Evolutionary conservation across 2,113 vertebrate genomes (phyloP), one percentile per base, ranked within the genome.

Genomic region (Misgurnus mizolepis): DNA sequence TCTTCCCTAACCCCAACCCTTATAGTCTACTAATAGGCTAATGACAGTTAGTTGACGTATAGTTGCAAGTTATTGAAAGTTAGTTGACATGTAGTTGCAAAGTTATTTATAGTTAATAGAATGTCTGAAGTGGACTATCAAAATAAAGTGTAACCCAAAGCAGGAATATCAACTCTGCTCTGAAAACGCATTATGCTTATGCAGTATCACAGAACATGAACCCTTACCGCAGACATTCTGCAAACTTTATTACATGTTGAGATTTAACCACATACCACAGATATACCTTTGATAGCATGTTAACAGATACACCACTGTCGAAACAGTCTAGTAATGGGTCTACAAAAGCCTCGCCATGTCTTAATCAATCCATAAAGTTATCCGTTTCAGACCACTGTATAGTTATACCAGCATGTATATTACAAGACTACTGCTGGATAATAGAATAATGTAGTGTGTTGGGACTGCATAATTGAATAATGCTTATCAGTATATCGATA

Each of bases 401-500:
- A 79, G 69, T 56, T 83, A 82, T 34, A 81, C 60, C 56, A 49
- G 41, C 47, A 55, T 82, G 58, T 76, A 74, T 87, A 75, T 88
- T 84, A 85, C 67, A 85, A 79, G 67, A 73, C 68, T 81, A 82
- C 82, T 78, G 41, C 41, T 77, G 65, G 81, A 70, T 91, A 92
- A 92, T 91, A 74, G 80, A 86, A 87, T 87, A 88, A 90, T 88
- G 86, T 83, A 85, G 85, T 81, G 80, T 81, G 67, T 81, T 89
- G 80, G 84, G 81, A 66, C 81, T 72, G 45, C 82, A 61, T 92
- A 91, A 93, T 92, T 88, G 76, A 84, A 92, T 92, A 83, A 93
- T 78, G 87, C 84, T 89, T 91, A 93, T 93, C 90, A 89, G 87
- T 85, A 80, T 84, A 89, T 88, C 90, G 88, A 88, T 85, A 58